These are phyloP conservation scores for Perithous albicinctus DNA, from an alignment of 2,888 invertebrate genomes.

Conservation along the genomic window DNA sequence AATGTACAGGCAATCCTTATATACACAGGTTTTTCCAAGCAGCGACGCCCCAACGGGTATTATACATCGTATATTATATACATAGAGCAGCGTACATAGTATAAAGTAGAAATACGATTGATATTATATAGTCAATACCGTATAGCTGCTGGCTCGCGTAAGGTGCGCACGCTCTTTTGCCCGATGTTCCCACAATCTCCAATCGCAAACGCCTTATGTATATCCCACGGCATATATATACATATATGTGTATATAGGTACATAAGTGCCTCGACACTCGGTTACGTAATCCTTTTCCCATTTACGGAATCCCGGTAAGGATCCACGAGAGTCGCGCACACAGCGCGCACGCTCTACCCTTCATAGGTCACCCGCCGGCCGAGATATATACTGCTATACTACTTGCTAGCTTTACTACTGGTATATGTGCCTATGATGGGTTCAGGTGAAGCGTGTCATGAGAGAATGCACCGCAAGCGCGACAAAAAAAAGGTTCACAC, in stretches of 20 bases:
- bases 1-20: neutral
- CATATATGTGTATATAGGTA: slow-evolving; percentile 33
- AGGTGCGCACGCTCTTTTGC: neutral
- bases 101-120: neutral
- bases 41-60: neutral
- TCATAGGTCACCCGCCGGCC: slow-evolving; percentile 65
- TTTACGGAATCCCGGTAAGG: slow-evolving; percentile 71
- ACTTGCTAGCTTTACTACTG: slow-evolving; percentile 18
- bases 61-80: neutral
- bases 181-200: slow-evolving; percentile 29
- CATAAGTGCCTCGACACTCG: slow-evolving; percentile 64
- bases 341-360: slow-evolving; percentile 56
- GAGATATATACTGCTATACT: slow-evolving; percentile 50
- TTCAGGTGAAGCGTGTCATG: slow-evolving; percentile 21
- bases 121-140: neutral
- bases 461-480: slow-evolving; percentile 54
- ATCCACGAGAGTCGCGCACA: slow-evolving; percentile 49
- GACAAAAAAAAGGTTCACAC: slow-evolving; percentile 36
- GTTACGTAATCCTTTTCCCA: slow-evolving; percentile 73
- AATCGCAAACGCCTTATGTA: slow-evolving; percentile 15
- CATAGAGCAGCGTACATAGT: neutral
- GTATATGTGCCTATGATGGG: neutral
- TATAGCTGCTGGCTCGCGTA: neutral
- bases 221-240: neutral
- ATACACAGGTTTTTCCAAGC: neutral